Evolutionary conservation across 2,888 invertebrate genomes (phyloP), one percentile per base, ranked within the genome.

Genomic region (Smittia sp.): DNA sequence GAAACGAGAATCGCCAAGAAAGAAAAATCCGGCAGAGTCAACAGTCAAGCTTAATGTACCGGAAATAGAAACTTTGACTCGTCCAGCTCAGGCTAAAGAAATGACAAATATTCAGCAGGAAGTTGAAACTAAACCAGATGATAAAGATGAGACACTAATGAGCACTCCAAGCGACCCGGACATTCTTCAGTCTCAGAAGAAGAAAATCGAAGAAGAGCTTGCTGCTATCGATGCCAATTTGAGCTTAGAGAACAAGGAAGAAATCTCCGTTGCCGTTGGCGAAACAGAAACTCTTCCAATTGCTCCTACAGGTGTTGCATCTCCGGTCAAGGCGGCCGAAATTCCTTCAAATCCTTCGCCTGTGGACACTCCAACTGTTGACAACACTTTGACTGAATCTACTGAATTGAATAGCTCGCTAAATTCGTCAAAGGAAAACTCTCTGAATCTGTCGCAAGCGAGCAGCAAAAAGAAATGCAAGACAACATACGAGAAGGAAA

Each of bases 371-470:
- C n/a, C n/a, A n/a, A n/a, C n/a, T n/a, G n/a, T n/a, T n/a, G n/a
- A n/a, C n/a, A n/a, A n/a, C n/a, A 32, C 32, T 9, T 32, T 32
- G 32, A 32, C n/a, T n/a, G n/a, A 32, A 32, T 32, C 32, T 9
- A 32, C 3, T 32, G 4, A 32, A 32, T 27, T n/a, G 15, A 65
- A n/a, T 13, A 32, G 52, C n/a, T 73, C 72, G 2, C 62, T 22
- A 13, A 38, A 32, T 11, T n/a, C 20, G 6, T 62, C 46, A 1
- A 73, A 73, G 13, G 73, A 73, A 73, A 73, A 65, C 62, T 63
- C 65, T 1, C 1, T 73, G 1, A 46, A 73, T 18, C 20, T 41
- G 25, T 41, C 63, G 11, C 4, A n/a, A n/a, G 27, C n/a, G n/a
- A n/a, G 15, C n/a, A 69, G 54, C 4, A 9, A 1, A 3, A 72